phyloP scores from a whole-genome alignment of 2,888 invertebrate species.

The Cryptops parisi region DNA sequence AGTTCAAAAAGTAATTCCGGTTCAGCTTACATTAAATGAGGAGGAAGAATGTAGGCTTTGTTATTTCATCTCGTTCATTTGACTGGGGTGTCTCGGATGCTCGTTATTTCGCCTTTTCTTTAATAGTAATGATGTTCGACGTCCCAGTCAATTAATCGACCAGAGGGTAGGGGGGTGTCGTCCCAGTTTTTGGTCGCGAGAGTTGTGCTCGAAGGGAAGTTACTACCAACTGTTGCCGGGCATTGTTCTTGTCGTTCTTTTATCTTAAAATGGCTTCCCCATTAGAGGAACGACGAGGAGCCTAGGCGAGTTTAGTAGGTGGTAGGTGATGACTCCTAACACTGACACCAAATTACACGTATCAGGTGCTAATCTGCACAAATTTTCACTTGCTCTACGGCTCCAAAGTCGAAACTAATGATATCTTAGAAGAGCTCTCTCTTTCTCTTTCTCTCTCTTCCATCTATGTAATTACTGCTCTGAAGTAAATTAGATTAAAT shows the following conservation, averaged over 20 bases:
- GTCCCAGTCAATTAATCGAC: neutral
- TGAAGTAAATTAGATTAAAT: slow-evolving; percentile 13
- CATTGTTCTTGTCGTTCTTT: too few relatives aligned
- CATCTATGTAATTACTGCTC: slow-evolving; percentile 10
- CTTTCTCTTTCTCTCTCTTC: neutral
- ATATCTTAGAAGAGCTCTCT: slow-evolving; percentile 6
- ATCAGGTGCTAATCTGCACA: slow-evolving; percentile 13
- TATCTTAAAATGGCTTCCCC: neutral
- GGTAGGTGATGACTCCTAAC: slow-evolving; percentile 1
- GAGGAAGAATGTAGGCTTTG: too few relatives aligned
- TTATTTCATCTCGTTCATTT: too few relatives aligned
- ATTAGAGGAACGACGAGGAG: neutral
- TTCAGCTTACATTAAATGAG: too few relatives aligned
- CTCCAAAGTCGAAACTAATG: slow-evolving; percentile 5
- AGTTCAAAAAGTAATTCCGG: too few relatives aligned
- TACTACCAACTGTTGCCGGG: too few relatives aligned
- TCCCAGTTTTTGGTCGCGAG: too few relatives aligned
- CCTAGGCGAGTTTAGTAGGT: too few relatives aligned
- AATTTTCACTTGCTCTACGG: slow-evolving; percentile 9
- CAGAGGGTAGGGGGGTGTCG: too few relatives aligned
- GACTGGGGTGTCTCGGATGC: too few relatives aligned
- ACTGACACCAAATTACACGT: slow-evolving; percentile 13
- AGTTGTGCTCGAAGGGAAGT: too few relatives aligned
- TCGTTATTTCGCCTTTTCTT: neutral
- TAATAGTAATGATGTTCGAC: neutral